These are phyloP conservation scores for Lepidotrigona ventralis DNA, from an alignment of 1,140 invertebrate species.

Conservation along the genomic window DNA sequence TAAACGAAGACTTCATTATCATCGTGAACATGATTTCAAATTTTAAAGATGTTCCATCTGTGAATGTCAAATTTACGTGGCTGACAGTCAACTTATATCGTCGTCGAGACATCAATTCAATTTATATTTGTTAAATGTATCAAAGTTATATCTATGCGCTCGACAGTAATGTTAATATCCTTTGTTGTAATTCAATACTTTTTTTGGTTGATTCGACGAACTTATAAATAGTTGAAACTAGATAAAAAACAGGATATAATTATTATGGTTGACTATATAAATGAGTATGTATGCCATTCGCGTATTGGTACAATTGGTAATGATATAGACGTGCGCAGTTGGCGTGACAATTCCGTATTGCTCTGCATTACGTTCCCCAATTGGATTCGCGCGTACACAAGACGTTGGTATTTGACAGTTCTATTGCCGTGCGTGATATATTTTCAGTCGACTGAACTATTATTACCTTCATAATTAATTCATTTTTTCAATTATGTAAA, in stretches of 20 bases:
- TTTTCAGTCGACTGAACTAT: background rate
- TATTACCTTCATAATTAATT: constrained; percentile 14
- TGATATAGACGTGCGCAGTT: constrained; percentile 31
- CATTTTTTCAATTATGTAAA: background rate
- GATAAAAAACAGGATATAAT: background rate
- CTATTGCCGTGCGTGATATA: background rate
- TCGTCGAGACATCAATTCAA: background rate
- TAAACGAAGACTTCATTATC: background rate
- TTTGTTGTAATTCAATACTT: background rate
- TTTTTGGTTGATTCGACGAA: background rate
- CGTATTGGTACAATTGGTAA: background rate
- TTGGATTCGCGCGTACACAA: constrained; percentile 24
- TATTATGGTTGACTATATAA: too few relatives aligned
- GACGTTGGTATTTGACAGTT: constrained; percentile 36
- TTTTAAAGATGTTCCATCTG: background rate
- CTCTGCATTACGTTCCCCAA: constrained; percentile 10
- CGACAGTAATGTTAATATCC: background rate
- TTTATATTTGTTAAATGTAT: background rate
- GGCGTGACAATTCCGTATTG: constrained; percentile 15
- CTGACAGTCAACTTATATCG: background rate
- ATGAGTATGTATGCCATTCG: background rate
- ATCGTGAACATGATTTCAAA: background rate
- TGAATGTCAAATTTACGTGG: background rate
- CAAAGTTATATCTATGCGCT: background rate
- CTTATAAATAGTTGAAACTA: background rate